Evolutionary conservation across 2,113 vertebrate genomes (phyloP).

Genomic region (Dunckerocampus dactyliophorus): DNA sequence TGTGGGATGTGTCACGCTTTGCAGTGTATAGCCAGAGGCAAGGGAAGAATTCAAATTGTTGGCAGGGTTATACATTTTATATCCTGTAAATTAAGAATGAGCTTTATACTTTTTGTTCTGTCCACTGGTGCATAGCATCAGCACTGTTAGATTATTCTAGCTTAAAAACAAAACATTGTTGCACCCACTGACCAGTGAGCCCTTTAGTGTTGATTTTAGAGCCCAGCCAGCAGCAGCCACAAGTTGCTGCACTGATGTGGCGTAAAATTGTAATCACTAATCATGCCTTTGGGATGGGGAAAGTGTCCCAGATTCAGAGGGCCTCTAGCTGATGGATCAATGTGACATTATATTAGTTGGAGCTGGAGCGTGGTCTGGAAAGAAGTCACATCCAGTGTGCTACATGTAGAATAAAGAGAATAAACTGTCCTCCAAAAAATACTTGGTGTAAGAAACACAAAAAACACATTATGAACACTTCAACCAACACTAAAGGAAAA

Average conservation of each 20-base stretch:
- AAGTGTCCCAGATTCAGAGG: slow-evolving; percentile 49
- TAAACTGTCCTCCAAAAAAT: background rate
- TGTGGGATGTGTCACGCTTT: slow-evolving; percentile 33
- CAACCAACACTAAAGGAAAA: background rate
- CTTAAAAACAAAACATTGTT: background rate
- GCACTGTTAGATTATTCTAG: background rate
- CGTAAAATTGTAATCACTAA: slow-evolving; percentile 37
- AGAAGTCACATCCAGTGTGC: slow-evolving; percentile 46
- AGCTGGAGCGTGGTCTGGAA: slow-evolving; percentile 21
- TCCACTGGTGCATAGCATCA: slow-evolving; percentile 6
- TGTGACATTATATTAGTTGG: slow-evolving; percentile 52
- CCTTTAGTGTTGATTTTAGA: background rate
- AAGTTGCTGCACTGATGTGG: slow-evolving; percentile 24
- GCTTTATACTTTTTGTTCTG: slow-evolving; percentile 20
- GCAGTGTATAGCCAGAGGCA: slow-evolving; percentile 15
- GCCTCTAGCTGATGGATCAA: slow-evolving; percentile 58
- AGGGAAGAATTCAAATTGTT: slow-evolving; percentile 10
- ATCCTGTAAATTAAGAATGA: slow-evolving; percentile 23
- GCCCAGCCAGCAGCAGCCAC: slow-evolving; percentile 28
- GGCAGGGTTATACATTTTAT: slow-evolving; percentile 21
- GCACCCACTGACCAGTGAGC: slow-evolving; percentile 10
- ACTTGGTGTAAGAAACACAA: background rate
- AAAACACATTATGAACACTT: background rate
- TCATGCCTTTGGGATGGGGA: slow-evolving; percentile 37
- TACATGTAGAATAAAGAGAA: slow-evolving; percentile 12